phyloP scores from a whole-genome alignment of 2,797 vertebrate genomes.

The Cottoperca gobio region DNA sequence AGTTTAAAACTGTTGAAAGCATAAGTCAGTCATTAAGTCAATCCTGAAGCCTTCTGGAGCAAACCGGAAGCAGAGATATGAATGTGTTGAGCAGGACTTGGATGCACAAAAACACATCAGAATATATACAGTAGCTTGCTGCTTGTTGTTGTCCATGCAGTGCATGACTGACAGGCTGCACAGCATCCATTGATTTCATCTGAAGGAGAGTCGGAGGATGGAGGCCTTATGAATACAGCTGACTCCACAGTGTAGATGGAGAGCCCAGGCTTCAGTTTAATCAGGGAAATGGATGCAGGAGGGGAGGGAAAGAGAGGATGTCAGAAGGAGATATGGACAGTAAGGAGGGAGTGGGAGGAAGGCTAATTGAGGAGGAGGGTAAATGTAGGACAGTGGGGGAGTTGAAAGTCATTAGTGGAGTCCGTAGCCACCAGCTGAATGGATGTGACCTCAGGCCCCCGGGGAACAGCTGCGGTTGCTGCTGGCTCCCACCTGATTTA shows the following conservation, averaged over 20 bases:
- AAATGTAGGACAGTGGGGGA: constrained; percentile 54
- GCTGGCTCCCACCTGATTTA: constrained; percentile 68
- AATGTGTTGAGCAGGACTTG: background rate
- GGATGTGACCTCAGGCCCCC: constrained; percentile 50
- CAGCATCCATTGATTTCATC: constrained; percentile 38
- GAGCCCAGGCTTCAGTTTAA: constrained; percentile 59
- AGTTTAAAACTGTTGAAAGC: background rate
- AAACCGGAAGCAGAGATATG: constrained; percentile 2
- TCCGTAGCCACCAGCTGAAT: constrained; percentile 66
- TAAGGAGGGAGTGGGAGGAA: constrained; percentile 10
- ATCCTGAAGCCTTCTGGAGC: background rate
- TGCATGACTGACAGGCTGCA: constrained; percentile 15
- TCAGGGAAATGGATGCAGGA: constrained; percentile 76
- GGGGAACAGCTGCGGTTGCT: constrained; percentile 62
- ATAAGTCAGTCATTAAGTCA: background rate
- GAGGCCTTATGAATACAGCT: constrained; percentile 46
- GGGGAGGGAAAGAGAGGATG: constrained; percentile 23
- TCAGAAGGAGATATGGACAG: constrained; percentile 40
- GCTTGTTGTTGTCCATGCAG: background rate
- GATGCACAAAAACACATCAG: background rate
- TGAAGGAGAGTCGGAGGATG: constrained; percentile 24
- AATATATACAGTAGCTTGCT: background rate
- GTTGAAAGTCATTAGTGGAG: constrained; percentile 26
- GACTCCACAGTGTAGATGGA: constrained; percentile 23
- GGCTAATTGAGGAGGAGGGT: constrained; percentile 65